phyloP scores from a whole-genome alignment of 1,140 invertebrate species.

The Scaptomyza montana region DNA sequence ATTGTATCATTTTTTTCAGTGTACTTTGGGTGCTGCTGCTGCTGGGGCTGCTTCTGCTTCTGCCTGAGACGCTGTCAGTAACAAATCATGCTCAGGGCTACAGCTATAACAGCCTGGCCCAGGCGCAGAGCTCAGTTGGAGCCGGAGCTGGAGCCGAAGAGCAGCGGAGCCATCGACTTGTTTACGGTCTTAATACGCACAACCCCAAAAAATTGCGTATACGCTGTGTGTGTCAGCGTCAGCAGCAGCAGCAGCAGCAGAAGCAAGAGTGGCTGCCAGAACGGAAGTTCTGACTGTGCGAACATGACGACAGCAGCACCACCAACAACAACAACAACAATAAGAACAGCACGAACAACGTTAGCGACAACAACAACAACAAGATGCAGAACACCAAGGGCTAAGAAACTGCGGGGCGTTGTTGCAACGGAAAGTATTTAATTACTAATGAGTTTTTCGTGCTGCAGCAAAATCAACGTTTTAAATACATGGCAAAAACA shows the following conservation, averaged over 20 bases:
- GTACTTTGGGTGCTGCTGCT: conserved; percentile 3
- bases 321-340: conserved; percentile 43
- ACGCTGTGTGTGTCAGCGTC: conserved; percentile 48
- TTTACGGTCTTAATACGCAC: conserved; percentile 77
- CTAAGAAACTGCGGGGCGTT: conserved; percentile 73
- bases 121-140: conserved; percentile 52
- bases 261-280: conserved; percentile 43
- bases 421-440: conserved; percentile 76
- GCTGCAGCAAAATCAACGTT: conserved; percentile 62
- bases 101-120: conserved; percentile 38
- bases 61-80: conserved; percentile 80
- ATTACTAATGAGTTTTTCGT: conserved; percentile 79
- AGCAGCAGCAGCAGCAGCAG: conserved; percentile 18
- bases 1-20: neutral
- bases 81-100: conserved; percentile 79
- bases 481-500: conserved; percentile 49
- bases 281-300: conserved; percentile 74
- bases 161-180: conserved; percentile 56
- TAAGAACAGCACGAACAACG: conserved; percentile 7
- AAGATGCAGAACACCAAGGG: conserved; percentile 19
- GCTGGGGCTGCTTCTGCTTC: conserved; percentile 18
- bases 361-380: conserved; percentile 12
- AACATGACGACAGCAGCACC: conserved; percentile 60
- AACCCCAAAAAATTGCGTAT: conserved; percentile 70
- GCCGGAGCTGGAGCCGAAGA: conserved; percentile 29